These are phyloP conservation scores for Tamias sibiricus DNA, from an alignment of 2,113 vertebrate genomes.

Conservation along the genomic window DNA sequence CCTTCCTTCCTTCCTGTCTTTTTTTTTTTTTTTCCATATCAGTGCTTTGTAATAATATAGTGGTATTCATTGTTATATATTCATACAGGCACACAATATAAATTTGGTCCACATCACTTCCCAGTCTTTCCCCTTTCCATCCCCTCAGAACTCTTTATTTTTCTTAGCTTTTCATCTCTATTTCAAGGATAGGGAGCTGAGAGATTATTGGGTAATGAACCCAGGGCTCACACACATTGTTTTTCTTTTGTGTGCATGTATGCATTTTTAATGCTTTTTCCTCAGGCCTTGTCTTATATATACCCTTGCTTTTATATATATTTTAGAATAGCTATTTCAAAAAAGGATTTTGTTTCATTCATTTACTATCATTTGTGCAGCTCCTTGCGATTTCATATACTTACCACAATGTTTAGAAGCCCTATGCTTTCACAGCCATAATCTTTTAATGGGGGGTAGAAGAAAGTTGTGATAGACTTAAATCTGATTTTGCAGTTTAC, in stretches of 20 bases:
- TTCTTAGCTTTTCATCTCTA: not conserved
- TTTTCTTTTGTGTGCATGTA: not conserved
- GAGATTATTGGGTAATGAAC: not conserved
- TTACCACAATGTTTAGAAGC: not conserved
- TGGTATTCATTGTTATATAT: too few species aligned
- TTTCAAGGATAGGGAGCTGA: not conserved
- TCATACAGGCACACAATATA: too few species aligned
- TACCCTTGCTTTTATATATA: not conserved
- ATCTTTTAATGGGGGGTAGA: not conserved
- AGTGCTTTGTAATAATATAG: too few species aligned
- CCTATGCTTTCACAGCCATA: not conserved
- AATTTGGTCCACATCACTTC: too few species aligned
- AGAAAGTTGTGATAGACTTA: not conserved
- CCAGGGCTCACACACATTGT: not conserved
- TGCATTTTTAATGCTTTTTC: not conserved
- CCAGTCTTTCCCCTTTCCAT: too few species aligned
- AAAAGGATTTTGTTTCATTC: conserved; percentile 18
- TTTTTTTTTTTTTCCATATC: too few species aligned
- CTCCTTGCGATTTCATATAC: not conserved
- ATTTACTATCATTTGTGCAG: not conserved
- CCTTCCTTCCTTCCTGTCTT: too few species aligned
- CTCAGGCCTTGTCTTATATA: not conserved
- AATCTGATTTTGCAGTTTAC: not conserved
- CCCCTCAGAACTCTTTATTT: not conserved
- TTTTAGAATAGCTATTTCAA: conserved; percentile 33